These are phyloP conservation scores for Notodromas monacha DNA, from an alignment of 2,888 invertebrate genomes.

Conservation along the genomic window DNA sequence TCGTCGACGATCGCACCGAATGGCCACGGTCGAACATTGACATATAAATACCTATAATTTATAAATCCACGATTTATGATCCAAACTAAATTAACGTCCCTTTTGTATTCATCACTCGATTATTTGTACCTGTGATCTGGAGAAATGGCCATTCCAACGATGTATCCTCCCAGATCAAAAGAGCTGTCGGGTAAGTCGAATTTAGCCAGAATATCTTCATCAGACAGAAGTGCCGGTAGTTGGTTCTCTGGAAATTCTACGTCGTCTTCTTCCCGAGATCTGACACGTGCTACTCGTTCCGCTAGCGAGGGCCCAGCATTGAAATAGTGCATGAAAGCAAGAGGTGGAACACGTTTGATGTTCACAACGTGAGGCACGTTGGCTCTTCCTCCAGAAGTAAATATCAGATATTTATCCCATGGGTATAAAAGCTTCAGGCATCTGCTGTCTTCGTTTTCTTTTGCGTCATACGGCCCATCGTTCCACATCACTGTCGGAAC, in stretches of 20 bases:
- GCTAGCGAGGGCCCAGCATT: slow-evolving; percentile 32
- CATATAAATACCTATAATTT: slow-evolving; percentile 36
- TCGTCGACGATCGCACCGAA: slow-evolving; percentile 34
- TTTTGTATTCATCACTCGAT: too few relatives aligned
- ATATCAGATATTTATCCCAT: slow-evolving; percentile 33
- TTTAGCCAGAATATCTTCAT: slow-evolving; percentile 8
- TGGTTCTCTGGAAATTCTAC: too few relatives aligned
- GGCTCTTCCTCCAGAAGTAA: slow-evolving; percentile 45
- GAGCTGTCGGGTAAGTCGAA: slow-evolving; percentile 36
- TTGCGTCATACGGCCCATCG: too few relatives aligned
- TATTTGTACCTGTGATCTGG: slow-evolving; percentile 32
- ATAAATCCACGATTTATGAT: too few relatives aligned
- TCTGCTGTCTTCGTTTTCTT: too few relatives aligned
- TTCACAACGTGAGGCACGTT: slow-evolving; percentile 36
- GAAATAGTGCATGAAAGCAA: slow-evolving; percentile 29
- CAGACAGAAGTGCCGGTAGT: neutral
- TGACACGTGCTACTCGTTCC: slow-evolving; percentile 24
- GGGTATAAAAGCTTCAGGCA: slow-evolving; percentile 11
- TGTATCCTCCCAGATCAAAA: slow-evolving; percentile 50
- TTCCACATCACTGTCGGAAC: too few relatives aligned
- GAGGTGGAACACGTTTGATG: slow-evolving; percentile 34
- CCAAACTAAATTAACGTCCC: too few relatives aligned
- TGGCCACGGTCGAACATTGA: slow-evolving; percentile 52
- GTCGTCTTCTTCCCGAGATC: slow-evolving; percentile 7
- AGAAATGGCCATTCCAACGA: slow-evolving; percentile 52